phyloP scores from a whole-genome alignment of 2,797 vertebrate species.

The Pogonophryne albipinna region DNA sequence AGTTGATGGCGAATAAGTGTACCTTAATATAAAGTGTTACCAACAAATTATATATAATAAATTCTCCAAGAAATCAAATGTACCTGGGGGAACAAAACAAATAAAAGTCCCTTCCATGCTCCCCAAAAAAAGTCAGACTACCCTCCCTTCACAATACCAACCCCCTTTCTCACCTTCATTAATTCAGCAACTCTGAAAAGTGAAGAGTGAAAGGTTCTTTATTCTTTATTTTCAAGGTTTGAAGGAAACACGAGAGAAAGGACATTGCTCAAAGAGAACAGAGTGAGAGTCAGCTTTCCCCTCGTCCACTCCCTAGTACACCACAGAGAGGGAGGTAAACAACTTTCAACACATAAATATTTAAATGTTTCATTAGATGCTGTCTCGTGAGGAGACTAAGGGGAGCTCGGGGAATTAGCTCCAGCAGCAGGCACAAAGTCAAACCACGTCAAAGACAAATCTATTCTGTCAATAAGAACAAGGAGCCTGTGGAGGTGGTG shows the following conservation, averaged over 20 bases:
- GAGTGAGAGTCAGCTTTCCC: conserved; percentile 36
- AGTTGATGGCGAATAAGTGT: too few species aligned
- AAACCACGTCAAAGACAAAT: conserved; percentile 80
- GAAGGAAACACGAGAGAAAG: conserved; percentile 46
- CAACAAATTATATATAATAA: too few species aligned
- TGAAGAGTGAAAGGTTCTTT: conserved; percentile 1
- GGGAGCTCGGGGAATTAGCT: conserved; percentile 60
- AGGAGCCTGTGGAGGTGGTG: conserved; percentile 37
- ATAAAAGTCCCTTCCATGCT: not conserved
- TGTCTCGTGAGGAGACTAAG: conserved; percentile 72
- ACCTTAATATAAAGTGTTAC: too few species aligned
- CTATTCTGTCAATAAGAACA: conserved; percentile 62
- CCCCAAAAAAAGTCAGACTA: not conserved
- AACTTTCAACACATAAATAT: conserved; percentile 82
- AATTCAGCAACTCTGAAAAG: conserved; percentile 60
- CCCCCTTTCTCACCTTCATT: conserved; percentile 54
- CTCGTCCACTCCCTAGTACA: conserved; percentile 30
- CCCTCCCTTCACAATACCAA: not conserved
- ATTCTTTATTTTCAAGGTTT: too few species aligned
- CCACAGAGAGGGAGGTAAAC: conserved; percentile 71
- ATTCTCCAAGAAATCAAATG: not conserved
- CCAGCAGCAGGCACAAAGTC: conserved; percentile 74
- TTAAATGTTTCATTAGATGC: conserved; percentile 84
- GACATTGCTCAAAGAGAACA: conserved; percentile 57
- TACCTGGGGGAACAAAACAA: not conserved